Evolutionary conservation across 2,888 invertebrate species (phyloP).

Genomic region (Punctoribates punctum): DNA sequence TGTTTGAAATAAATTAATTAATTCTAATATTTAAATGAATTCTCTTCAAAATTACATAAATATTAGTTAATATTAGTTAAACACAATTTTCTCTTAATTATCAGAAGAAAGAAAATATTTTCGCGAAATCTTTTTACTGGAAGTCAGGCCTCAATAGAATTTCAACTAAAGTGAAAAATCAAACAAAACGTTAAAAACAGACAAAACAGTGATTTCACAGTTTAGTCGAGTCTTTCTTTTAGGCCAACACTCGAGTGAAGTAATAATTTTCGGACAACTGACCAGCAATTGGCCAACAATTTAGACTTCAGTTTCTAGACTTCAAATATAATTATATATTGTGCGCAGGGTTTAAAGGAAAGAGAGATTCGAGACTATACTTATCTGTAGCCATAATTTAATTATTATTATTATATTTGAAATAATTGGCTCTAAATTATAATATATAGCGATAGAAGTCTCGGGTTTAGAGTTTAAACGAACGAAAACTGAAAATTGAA

Average conservation of each 20-base stretch:
- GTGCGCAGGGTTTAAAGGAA: conserved; percentile 8
- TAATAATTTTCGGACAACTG: conserved; percentile 35
- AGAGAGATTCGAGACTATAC: conserved; percentile 17
- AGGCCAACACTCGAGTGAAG: not conserved
- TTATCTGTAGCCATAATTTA: conserved; percentile 32
- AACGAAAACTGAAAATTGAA: no score
- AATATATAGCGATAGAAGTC: not conserved
- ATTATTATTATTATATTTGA: conserved; percentile 34
- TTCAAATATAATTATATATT: conserved; percentile 31
- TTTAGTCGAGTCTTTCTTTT: conserved; percentile 2
- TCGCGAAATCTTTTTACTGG: no score
- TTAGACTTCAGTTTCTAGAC: conserved; percentile 5
- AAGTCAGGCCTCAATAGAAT: no score
- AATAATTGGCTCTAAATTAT: conserved; percentile 13
- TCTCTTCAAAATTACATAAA: no score
- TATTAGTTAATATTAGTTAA: no score
- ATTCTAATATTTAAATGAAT: not conserved
- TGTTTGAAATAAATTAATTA: not conserved
- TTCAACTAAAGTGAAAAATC: not conserved
- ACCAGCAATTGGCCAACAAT: conserved; percentile 15
- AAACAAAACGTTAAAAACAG: not conserved
- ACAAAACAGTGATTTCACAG: conserved; percentile 26
- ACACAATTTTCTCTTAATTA: no score
- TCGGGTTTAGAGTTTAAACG: no score
- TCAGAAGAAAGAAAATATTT: no score